phyloP scores from a whole-genome alignment of 1,140 invertebrate genomes.

The Parasteatoda tepidariorum region DNA sequence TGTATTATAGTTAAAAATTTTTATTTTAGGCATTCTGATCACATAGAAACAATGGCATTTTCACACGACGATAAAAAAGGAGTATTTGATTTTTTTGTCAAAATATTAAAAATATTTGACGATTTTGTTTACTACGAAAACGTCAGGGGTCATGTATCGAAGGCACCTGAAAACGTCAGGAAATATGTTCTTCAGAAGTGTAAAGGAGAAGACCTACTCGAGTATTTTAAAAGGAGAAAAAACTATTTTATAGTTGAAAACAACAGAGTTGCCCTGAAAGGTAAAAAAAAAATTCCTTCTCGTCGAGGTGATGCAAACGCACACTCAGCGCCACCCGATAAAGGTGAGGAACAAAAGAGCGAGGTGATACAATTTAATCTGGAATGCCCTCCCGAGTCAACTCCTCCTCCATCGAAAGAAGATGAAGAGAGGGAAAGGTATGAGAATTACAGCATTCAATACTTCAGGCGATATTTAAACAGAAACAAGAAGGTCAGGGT shows the following conservation, averaged over 20 bases:
- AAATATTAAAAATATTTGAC: neutral
- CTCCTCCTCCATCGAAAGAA: neutral
- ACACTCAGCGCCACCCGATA: neutral
- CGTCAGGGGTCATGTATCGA: neutral
- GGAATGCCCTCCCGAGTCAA: neutral
- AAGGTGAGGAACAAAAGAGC: neutral
- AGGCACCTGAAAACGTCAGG: neutral
- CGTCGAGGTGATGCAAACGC: neutral
- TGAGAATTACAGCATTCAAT: neutral
- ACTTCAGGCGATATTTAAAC: neutral
- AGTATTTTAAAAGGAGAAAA: constrained; percentile 2
- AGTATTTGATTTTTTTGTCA: neutral
- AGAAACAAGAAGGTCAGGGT: neutral
- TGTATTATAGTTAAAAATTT: too few species aligned
- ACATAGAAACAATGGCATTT: too few species aligned
- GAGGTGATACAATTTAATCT: neutral
- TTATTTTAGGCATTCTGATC: too few species aligned
- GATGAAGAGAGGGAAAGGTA: neutral
- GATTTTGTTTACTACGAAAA: neutral
- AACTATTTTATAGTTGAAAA: neutral
- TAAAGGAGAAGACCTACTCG: constrained; percentile 1
- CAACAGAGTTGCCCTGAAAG: neutral
- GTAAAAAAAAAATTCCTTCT: neutral
- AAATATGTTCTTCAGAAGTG: neutral
- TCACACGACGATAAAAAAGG: neutral